Evolutionary conservation across 2,888 invertebrate genomes (phyloP).

Genomic region (Lathronympha strigana): DNA sequence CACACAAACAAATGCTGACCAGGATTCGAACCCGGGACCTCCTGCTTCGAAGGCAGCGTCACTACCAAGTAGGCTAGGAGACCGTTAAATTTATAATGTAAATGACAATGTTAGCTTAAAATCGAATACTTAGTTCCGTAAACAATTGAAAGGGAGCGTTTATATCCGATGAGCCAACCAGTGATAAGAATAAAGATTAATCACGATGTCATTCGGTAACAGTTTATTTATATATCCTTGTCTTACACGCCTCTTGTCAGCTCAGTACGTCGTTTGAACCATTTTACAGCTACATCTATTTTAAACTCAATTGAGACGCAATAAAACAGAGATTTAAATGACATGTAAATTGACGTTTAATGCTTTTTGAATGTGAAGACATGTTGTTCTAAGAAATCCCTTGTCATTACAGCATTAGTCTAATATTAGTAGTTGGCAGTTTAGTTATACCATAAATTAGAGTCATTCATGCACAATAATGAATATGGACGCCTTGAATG

Average conservation of each 20-base stretch:
- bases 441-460: slow-evolving; percentile 21
- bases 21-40: no score
- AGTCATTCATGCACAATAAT: slow-evolving; percentile 17
- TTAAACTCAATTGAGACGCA: slow-evolving; percentile 1
- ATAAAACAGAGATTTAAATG: not conserved
- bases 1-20: no score
- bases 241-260: slow-evolving; percentile 12
- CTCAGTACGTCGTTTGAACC: not conserved
- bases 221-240: slow-evolving; percentile 31
- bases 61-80: no score
- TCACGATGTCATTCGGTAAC: slow-evolving; percentile 34
- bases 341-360: not conserved
- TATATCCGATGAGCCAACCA: slow-evolving; percentile 24
- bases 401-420: slow-evolving; percentile 20
- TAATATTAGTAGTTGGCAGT: slow-evolving; percentile 26
- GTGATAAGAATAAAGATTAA: slow-evolving; percentile 40
- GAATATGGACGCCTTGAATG: slow-evolving; percentile 11
- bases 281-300: not conserved
- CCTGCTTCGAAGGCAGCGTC: no score
- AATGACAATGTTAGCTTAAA: no score
- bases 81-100: no score
- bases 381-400: slow-evolving; percentile 27
- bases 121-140: slow-evolving; percentile 13
- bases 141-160: slow-evolving; percentile 27
- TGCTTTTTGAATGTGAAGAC: not conserved